phyloP scores from a whole-genome alignment of 1,140 invertebrate genomes.

The Macrocentrus cingulum region DNA sequence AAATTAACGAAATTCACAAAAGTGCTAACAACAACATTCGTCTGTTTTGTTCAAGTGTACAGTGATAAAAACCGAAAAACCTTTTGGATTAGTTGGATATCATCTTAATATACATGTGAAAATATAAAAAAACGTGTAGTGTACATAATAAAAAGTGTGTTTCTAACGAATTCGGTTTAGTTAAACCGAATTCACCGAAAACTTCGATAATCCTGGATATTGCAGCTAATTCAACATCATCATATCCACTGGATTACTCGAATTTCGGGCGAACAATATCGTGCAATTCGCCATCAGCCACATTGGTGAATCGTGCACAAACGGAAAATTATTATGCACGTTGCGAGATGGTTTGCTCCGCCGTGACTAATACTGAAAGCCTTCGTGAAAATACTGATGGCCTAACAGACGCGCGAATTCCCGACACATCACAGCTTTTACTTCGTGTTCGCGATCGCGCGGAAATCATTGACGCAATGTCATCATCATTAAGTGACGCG shows the following conservation, averaged over 20 bases:
- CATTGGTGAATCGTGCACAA: too few species aligned
- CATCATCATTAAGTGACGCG: constrained; percentile 50
- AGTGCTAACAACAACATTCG: too few species aligned
- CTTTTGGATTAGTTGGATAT: too few species aligned
- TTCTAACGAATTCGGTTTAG: too few species aligned
- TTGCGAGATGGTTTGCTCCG: constrained; percentile 59
- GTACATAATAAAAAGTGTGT: too few species aligned
- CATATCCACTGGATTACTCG: constrained; percentile 8
- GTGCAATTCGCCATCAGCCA: too few species aligned
- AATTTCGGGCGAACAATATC: background rate
- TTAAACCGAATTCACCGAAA: too few species aligned
- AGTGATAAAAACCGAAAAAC: too few species aligned
- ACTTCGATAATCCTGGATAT: constrained; percentile 20
- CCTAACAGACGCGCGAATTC: constrained; percentile 31
- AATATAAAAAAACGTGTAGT: too few species aligned
- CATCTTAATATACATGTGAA: too few species aligned
- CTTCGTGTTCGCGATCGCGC: constrained; percentile 16
- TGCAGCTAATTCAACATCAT: constrained; percentile 8
- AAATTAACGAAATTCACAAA: too few species aligned
- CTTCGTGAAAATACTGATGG: constrained; percentile 28
- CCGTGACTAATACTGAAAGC: constrained; percentile 47
- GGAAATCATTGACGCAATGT: constrained; percentile 33
- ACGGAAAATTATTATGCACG: constrained; percentile 52
- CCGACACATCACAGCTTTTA: constrained; percentile 20
- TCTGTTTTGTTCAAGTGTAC: too few species aligned